Evolutionary conservation across 2,888 invertebrate species (phyloP), one percentile per base, ranked within the genome.

Genomic region (Allophyes oxyacanthae): DNA sequence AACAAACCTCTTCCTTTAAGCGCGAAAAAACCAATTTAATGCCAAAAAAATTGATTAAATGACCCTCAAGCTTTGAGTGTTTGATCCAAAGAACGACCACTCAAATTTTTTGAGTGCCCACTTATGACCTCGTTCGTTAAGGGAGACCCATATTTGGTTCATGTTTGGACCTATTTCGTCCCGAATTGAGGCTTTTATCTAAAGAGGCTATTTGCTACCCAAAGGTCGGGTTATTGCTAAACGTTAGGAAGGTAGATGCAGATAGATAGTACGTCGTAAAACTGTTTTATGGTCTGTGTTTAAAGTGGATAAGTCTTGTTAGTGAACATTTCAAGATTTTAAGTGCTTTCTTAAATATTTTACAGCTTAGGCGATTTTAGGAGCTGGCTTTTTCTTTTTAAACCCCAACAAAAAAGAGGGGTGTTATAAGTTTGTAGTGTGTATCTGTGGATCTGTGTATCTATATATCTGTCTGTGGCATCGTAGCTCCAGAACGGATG

Each of bases 171-270:
- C 58, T 64, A 50, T 64, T 70, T 57, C 32, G 48, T 26, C 34
- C 60, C 41, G 55, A 63, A 66, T 57, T 61, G 69, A 75, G 61
- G 75, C 70, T 75, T 77, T 77, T 68, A 77, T 72, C 68, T 67
- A 48, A 69, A 77, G 70, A 74, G 73, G 56, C 67, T 36, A 56
- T 71, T 77, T 58, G 51, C 64, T 48, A 57, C 62, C 49, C 26
- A 68, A 63, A 59, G 67, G 73, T 60, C 33, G 42, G 64, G 48
- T 58, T 59, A 66, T 54, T 25, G 48, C 55, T 57, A 34, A 53
- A 44, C 44, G 38, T 43, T 60, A 14, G 40, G 14, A 32, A 58
- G 38, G 44, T 36, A 20, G 30, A 41, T 32, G n/a, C n/a, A n/a
- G n/a, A n/a, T 52, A 57, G 45, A 66, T 61, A 51, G 56, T 33